Base-by-base conservation (phyloP, 1,140 invertebrate genomes). In the Procambarus virginalis region DNA sequence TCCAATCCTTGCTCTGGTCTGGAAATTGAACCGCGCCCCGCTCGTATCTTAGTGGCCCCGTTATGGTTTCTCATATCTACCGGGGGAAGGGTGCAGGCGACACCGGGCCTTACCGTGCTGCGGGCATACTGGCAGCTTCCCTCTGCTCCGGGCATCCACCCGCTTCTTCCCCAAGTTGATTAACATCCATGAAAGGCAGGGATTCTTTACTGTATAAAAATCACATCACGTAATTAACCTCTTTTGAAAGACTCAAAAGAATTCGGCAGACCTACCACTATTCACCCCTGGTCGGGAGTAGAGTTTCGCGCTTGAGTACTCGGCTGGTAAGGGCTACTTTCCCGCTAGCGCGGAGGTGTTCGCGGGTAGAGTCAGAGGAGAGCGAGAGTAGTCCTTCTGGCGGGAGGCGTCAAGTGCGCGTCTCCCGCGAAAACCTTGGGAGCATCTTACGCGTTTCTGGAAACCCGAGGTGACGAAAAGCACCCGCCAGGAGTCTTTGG, bases 181-280 rank as follows among this genome's bases (percentile, higher is more conserved):
- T 89, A 89, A 83, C 87, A 89, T 89, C 81, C 68, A 58, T 89
- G 87, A 89, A 89, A 89, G 87, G 87, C 79, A 58, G 81, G 87
- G 87, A 89, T 89, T 89, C 87, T 89, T 89, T 84, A 80, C 87
- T 89, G 87, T 89, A 89, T 89, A 89, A 89, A 89, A 89, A 89
- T 89, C 87, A 89, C 87, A 89, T 89, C 87, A 89, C 87, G 87
- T 89, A 89, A 89, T 89, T 89, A 89, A 89, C 87, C 87, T 89
- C 87, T 84, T 89, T 89, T 89, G 87, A 89, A 75, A 80, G 87
- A 89, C 87, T 89, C 87, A 89, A 89, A 89, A 89, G 87, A 89
- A 89, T 89, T 89, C 87, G 80, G 80, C 87, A 89, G 87, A 89
- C 87, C 87, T 84, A 89, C 87, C 87, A 46, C 81, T 79, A 89